Evolutionary conservation across 2,113 vertebrate species (phyloP), one percentile per base, ranked within the genome.

Genomic region (Gymnarchus niloticus): DNA sequence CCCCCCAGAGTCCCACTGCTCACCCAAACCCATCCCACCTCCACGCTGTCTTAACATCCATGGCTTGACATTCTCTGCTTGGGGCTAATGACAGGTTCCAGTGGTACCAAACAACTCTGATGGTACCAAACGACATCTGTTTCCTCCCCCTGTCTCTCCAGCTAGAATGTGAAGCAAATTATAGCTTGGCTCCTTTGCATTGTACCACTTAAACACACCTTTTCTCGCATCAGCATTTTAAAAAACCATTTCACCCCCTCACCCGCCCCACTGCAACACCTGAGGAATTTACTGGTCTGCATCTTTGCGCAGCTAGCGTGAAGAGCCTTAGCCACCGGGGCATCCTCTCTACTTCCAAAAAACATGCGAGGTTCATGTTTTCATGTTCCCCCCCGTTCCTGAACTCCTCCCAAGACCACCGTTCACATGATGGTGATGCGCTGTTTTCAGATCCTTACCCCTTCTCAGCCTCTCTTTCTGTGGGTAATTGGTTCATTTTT

Each of bases 1-100:
- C 46, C 8, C 49, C 49, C 61, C 52, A n/a, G 12, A 81, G 37
- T 49, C 44, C 21, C 54, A 6, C 61, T 19, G 28, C 61, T 69
- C 56, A 25, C 81, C 37, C 65, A 69, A 33, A 12, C 37, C 49
- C n/a, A 41, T 17, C 19, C 33, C 37, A 25, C 10, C 14, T 19
- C 69, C n/a, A 46, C 41, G 44, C 44, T 51, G 10, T 56, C 81
- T 52, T 77, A 81, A 83, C 82, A 86, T 37, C 56, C 65, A 78
- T 77, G 77, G 33, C 77, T 46, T 81, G 85, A 86, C 78, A 52
- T 37, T 76, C 56, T 86, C 49, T 46, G 51, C 73, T 14, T 37
- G 6, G 23, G 23, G 85, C 82, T 48, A 83, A 78, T 59, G 81
- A 37, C 37, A 83, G 25, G 33, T 28, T 76, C 28, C 78, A 69